These are phyloP conservation scores for Amorpha juglandis DNA, from an alignment of 2,888 invertebrate species.

Conservation along the genomic window DNA sequence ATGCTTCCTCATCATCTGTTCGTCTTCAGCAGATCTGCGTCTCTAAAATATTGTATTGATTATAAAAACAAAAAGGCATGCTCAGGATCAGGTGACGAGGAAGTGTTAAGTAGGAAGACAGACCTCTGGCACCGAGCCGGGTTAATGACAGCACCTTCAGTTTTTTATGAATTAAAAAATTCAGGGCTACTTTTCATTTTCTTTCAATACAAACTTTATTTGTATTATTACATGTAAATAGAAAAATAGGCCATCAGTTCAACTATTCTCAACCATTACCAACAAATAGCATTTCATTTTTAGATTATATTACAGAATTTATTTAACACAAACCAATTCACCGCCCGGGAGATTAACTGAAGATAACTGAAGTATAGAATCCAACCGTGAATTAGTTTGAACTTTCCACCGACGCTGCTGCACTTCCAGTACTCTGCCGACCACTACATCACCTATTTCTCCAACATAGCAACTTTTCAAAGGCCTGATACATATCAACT, in stretches of 20 bases:
- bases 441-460: constrained; percentile 98
- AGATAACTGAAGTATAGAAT: constrained; percentile 93
- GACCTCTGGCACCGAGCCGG: neutral
- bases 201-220: too few relatives aligned
- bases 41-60: constrained; percentile 78
- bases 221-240: too few relatives aligned
- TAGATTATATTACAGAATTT: too few relatives aligned
- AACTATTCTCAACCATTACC: too few relatives aligned
- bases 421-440: constrained; percentile 97
- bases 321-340: constrained; percentile 88
- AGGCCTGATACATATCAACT: constrained; percentile 95
- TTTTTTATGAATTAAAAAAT: too few relatives aligned
- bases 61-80: too few relatives aligned
- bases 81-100: too few relatives aligned
- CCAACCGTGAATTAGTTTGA: constrained; percentile 95
- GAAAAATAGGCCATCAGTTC: too few relatives aligned
- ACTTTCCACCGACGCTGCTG: constrained; percentile 98
- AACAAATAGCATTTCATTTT: too few relatives aligned
- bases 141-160: too few relatives aligned
- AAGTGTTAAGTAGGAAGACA: too few relatives aligned
- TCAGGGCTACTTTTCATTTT: too few relatives aligned
- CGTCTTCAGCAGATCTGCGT: constrained; percentile 96
- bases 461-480: constrained; percentile 95
- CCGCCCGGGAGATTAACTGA: constrained; percentile 99
- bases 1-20: constrained; percentile 98